These are phyloP conservation scores for Lophotis ruficrista DNA, from an alignment of 2,113 vertebrate species.

Conservation along the genomic window DNA sequence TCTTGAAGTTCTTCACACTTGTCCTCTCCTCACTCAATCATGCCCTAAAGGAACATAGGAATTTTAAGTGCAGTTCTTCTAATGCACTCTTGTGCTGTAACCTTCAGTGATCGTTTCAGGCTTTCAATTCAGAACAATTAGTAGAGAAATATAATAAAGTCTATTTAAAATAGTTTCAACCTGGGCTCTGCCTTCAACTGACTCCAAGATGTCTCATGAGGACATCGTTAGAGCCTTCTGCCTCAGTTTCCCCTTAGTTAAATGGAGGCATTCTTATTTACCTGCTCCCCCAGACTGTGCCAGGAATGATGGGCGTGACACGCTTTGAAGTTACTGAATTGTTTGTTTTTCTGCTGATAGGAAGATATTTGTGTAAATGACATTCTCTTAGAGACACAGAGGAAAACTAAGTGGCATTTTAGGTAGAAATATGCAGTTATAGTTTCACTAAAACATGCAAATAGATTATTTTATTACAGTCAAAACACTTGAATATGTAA, in stretches of 20 bases:
- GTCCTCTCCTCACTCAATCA: neutral
- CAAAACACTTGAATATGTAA: constrained; percentile 19
- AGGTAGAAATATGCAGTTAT: neutral
- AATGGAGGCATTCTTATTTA: neutral
- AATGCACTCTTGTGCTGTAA: accelerated
- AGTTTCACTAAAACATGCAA: neutral
- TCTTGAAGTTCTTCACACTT: neutral
- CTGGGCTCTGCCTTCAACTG: neutral
- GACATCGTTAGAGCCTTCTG: neutral
- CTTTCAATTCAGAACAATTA: neutral
- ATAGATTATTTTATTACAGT: constrained; percentile 14
- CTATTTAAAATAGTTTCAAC: neutral
- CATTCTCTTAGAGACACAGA: neutral
- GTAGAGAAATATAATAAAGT: neutral
- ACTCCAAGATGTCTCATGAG: accelerated
- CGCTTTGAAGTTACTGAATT: neutral
- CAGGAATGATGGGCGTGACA: neutral
- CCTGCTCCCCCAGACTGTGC: neutral
- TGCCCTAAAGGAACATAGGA: neutral
- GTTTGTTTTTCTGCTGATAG: neutral
- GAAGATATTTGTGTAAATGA: neutral
- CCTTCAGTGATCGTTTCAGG: neutral
- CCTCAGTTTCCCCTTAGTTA: neutral
- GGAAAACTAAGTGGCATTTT: neutral
- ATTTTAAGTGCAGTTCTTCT: neutral